Percentiles rank a stretch among this genome's conserved stretches.
Conservation (phyloP, 2,888 invertebrate species). For the Periphyllus acericola region DNA sequence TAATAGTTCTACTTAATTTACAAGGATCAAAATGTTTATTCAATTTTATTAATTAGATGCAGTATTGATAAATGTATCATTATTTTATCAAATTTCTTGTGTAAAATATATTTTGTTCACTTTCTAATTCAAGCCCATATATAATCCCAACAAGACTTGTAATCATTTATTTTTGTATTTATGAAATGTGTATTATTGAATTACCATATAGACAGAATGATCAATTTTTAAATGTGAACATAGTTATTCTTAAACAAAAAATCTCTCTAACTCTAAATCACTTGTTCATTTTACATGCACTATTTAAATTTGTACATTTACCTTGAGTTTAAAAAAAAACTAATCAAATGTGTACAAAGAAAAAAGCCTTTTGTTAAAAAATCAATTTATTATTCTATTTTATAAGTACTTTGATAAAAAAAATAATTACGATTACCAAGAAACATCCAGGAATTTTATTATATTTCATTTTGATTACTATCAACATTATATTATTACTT, state of each 20-base stretch:
- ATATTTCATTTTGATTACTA: neutral
- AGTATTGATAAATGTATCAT: neutral
- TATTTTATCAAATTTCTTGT: neutral
- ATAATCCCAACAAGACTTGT: neutral
- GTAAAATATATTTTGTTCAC: neutral
- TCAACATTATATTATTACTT: neutral
- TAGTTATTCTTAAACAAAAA: neutral
- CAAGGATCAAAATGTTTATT: neutral
- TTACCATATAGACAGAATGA: constrained; percentile 15
- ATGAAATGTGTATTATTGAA: constrained; percentile 32
- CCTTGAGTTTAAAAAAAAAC: neutral
- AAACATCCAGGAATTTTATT: neutral
- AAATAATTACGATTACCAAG: neutral
- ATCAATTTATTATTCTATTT: neutral
- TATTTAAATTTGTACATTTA: neutral
- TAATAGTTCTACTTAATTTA: neutral
- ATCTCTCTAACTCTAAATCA: constrained; percentile 7
- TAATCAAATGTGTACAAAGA: constrained; percentile 10
- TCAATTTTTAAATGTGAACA: neutral
- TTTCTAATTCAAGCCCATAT: neutral
- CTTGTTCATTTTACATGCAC: constrained; percentile 35
- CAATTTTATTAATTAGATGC: neutral
- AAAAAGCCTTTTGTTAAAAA: neutral
- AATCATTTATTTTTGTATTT: constrained; percentile 37
- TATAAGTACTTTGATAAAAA: neutral